Evolutionary conservation across 1,140 invertebrate species (phyloP).

Genomic region (Rhynchophorus ferrugineus): DNA sequence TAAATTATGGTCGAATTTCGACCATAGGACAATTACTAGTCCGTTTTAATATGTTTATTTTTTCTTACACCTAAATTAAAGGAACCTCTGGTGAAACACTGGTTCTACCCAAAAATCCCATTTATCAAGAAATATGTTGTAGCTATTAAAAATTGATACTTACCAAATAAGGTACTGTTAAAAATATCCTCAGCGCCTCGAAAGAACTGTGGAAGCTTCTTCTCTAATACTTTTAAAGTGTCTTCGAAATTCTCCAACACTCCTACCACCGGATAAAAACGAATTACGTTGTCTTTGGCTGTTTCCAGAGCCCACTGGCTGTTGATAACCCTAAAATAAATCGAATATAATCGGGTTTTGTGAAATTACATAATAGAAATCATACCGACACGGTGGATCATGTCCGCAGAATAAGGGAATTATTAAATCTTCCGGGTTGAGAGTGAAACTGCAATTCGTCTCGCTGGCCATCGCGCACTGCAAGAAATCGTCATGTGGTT

Average conservation of each 20-base stretch:
- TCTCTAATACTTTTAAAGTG: conserved; percentile 52
- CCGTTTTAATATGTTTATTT: no score
- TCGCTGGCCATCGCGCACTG: no score
- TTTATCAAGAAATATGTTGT: no score
- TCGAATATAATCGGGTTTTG: conserved; percentile 5
- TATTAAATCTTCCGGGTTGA: conserved; percentile 38
- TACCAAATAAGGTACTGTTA: conserved; percentile 47
- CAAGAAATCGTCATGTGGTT: no score
- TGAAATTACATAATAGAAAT: conserved; percentile 6
- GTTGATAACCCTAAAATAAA: conserved; percentile 48
- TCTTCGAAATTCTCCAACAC: conserved; percentile 56
- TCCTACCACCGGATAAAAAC: conserved; percentile 59
- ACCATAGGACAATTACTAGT: no score
- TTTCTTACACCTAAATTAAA: no score
- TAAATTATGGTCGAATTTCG: no score
- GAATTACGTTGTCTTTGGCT: conserved; percentile 57
- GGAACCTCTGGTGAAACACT: no score
- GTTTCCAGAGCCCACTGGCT: conserved; percentile 52
- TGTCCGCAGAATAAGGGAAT: conserved; percentile 64
- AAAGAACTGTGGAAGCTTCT: conserved; percentile 54
- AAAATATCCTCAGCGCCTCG: conserved; percentile 48
- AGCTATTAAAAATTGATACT: no score
- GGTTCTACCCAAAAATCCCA: no score
- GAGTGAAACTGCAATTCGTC: conserved; percentile 7
- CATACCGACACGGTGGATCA: conserved; percentile 52